phyloP scores from a whole-genome alignment of 2,888 invertebrate species.

The Megastigmus dorsalis region DNA sequence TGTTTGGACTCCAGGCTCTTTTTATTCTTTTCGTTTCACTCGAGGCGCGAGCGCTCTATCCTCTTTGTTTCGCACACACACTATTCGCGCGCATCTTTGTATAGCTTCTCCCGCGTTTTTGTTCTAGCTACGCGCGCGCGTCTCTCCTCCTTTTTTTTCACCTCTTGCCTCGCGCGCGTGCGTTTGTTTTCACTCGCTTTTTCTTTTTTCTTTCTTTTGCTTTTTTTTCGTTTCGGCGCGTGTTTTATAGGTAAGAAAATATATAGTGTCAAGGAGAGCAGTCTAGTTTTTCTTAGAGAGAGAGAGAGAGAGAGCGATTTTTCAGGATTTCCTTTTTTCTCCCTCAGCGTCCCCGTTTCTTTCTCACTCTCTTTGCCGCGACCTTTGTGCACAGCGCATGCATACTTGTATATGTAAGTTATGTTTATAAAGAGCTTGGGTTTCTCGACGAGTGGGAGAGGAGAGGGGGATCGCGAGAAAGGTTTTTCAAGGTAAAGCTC shows the following conservation, averaged over 20 bases:
- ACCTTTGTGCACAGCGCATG: too few relatives aligned
- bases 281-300: too few relatives aligned
- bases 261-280: neutral
- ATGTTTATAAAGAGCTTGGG: too few relatives aligned
- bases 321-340: too few relatives aligned
- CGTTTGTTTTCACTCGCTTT: too few relatives aligned
- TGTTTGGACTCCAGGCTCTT: neutral
- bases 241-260: neutral
- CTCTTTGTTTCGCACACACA: neutral
- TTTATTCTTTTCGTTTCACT: neutral
- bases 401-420: too few relatives aligned
- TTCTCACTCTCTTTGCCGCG: too few relatives aligned
- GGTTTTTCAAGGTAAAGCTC: too few relatives aligned
- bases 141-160: neutral
- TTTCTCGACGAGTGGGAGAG: too few relatives aligned
- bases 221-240: neutral
- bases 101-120: neutral
- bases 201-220: conserved; percentile 1
- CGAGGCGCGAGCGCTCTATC: neutral
- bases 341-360: too few relatives aligned
- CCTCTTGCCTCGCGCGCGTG: neutral
- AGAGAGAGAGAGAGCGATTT: too few relatives aligned
- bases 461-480: too few relatives aligned
- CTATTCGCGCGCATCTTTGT: neutral
- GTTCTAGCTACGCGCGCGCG: neutral